Evolutionary conservation across 2,797 vertebrate species (phyloP), one percentile per base, ranked within the genome.

Genomic region (Adelosebastes latens): DNA sequence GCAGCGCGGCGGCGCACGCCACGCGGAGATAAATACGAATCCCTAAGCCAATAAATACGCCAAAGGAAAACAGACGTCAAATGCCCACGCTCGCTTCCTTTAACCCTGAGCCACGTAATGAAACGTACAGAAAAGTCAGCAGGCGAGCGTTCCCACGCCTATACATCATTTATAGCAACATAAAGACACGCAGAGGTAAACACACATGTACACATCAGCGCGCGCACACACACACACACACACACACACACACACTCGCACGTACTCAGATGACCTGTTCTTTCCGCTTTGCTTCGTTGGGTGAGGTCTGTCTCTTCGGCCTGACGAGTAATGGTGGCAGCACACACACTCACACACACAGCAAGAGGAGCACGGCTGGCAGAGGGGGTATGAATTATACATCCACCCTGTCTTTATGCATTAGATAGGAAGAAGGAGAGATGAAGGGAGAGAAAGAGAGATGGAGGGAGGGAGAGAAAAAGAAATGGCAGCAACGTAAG

Each of bases 311-410:
- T 80, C 73, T 91, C 69, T 88, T 60, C 36, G 46, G 81, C 84
- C 83, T 85, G 78, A 84, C 73, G 65, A 82, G 88, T 82, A 83
- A 82, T 73, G 80, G 72, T 81, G 79, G 72, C 70, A 71, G 39
- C 71, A 49, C 71, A 55, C 77, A 76, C 73, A 74, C 62, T 74
- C 83, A 68, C 76, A 62, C 76, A 66, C 69, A 66, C 86, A 92
- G 92, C 88, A 84, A 94, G 94, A 95, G 85, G 83, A 93, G 92
- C 85, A 82, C 89, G 94, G 91, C 94, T 93, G 79, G 95, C 91
- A 93, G 95, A 95, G 95, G 94, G 94, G 93, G 87, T 91, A 96
- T 97, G 96, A 97, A 97, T 97, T 96, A 97, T 97, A 96, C 96
- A 97, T 96, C 87, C 80, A 71, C 42, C 93, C 96, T 96, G 96